Evolutionary conservation across 2,888 invertebrate genomes (phyloP).

Genomic region (Globia sparganii): DNA sequence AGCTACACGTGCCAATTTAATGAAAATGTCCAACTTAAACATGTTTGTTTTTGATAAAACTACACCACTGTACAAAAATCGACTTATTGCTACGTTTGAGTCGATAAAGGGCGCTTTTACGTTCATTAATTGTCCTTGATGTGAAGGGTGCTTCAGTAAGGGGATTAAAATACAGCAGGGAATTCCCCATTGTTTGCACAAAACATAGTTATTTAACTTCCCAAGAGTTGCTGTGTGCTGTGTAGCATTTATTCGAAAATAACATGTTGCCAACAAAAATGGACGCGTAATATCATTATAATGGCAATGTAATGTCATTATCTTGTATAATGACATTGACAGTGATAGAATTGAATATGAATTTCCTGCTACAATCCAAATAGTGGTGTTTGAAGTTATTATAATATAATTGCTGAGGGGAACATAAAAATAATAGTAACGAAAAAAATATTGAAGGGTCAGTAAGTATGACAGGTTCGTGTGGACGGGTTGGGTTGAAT

Average conservation of each 20-base stretch:
- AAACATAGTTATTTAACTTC: conserved; percentile 87
- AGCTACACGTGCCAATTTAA: conserved; percentile 66
- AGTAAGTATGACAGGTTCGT: neutral
- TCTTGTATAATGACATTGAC: conserved; percentile 54
- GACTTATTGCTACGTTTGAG: conserved; percentile 86
- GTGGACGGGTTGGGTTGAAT: conserved; percentile 6
- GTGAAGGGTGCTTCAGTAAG: conserved; percentile 80
- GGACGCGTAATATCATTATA: conserved; percentile 59
- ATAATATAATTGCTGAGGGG: conserved; percentile 27
- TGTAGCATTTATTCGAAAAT: conserved; percentile 65
- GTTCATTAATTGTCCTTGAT: conserved; percentile 88
- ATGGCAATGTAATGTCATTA: conserved; percentile 61
- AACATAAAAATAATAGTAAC: conserved; percentile 25
- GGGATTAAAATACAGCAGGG: conserved; percentile 80
- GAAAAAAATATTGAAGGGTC: conserved; percentile 21
- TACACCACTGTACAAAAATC: conserved; percentile 81
- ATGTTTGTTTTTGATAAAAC: conserved; percentile 83
- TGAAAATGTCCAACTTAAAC: conserved; percentile 68
- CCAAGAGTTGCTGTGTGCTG: conserved; percentile 71
- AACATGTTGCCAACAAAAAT: conserved; percentile 65
- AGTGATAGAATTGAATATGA: conserved; percentile 54
- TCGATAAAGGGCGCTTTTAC: conserved; percentile 85
- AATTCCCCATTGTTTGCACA: conserved; percentile 82
- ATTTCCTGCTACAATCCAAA: conserved; percentile 40
- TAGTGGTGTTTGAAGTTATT: conserved; percentile 35